Evolutionary conservation across 2,113 vertebrate genomes (phyloP), one percentile per base, ranked within the genome.

Genomic region (Rhegmatorhina hoffmannsi): DNA sequence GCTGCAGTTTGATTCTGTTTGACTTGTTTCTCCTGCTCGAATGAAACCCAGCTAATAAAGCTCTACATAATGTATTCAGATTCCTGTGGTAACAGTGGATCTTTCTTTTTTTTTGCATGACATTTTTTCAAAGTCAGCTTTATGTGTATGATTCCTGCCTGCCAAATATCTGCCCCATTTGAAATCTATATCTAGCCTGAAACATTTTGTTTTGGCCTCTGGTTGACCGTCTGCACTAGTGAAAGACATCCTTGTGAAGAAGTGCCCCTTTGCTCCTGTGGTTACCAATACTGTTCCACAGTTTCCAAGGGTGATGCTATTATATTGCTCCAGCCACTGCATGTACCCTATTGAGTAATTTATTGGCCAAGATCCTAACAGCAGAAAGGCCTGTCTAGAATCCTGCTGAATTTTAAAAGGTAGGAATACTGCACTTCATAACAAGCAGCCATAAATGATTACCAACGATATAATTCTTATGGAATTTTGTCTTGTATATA

Each of bases 201-300:
- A 97, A 95, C 84, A 93, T 84, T 97, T 92, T 85, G 86, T 85
- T 96, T 84, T 98, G 98, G 96, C 98, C 98, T 98, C 92, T 96
- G 87, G 73, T 97, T 98, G 98, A 98, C 98, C 93, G 97, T 98
- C 98, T 98, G 97, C 29, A 4, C 87, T 96, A 96, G 34, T 98
- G 97, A 98, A 98, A 97, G 98, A 53, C 96, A 80, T 90, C 85
- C 94, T 98, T 98, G 98, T 98, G 87, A 88, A 95, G 91, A 95
- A 79, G 60, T 97, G 96, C 93, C 95, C 97, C 87, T 97, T 97
- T 97, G 97, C 95, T 97, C 97, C 95, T 95, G 93, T 89, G 89
- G 95, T 97, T 97, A 92, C 96, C 95, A 97, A 66, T 93, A 96
- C 94, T 95, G 92, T 69, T 96, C 94, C 92, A 95, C 89, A 94